Percentiles rank a stretch among this genome's conserved stretches.
Conservation (phyloP, 2,888 invertebrate species). For the Polydrusus tereticollis region DNA sequence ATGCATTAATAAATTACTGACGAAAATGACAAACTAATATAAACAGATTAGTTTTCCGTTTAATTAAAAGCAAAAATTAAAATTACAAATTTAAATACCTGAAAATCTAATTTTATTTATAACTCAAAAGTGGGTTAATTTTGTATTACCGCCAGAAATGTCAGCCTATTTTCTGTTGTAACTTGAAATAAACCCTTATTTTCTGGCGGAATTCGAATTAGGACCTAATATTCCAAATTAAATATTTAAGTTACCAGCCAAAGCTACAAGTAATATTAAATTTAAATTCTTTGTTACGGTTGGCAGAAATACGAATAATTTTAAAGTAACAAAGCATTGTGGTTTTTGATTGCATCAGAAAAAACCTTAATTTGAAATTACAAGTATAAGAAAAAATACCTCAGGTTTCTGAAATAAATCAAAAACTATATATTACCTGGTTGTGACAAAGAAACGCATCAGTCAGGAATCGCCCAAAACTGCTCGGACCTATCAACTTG, state of each 20-base stretch:
- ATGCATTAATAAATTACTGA: no score
- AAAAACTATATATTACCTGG: no score
- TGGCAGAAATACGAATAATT: not conserved
- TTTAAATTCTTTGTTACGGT: not conserved
- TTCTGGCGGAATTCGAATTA: not conserved
- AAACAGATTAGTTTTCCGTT: not conserved
- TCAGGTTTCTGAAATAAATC: no score
- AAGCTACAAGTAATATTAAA: not conserved
- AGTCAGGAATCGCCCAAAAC: no score
- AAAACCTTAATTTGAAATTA: no score
- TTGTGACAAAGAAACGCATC: no score
- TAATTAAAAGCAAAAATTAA: not conserved
- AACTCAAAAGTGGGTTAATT: conserved; percentile 3
- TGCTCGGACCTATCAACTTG: no score
- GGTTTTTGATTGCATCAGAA: no score
- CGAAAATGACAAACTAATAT: no score
- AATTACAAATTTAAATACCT: not conserved
- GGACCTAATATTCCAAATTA: not conserved
- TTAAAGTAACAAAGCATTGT: not conserved
- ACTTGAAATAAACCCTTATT: not conserved
- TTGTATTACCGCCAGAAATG: not conserved
- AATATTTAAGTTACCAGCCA: not conserved
- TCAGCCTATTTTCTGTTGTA: not conserved
- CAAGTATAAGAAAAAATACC: no score
- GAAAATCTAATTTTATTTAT: not conserved